Evolutionary conservation across 2,797 vertebrate genomes (phyloP), one percentile per base, ranked within the genome.

Genomic region (Etheostoma nigrum): DNA sequence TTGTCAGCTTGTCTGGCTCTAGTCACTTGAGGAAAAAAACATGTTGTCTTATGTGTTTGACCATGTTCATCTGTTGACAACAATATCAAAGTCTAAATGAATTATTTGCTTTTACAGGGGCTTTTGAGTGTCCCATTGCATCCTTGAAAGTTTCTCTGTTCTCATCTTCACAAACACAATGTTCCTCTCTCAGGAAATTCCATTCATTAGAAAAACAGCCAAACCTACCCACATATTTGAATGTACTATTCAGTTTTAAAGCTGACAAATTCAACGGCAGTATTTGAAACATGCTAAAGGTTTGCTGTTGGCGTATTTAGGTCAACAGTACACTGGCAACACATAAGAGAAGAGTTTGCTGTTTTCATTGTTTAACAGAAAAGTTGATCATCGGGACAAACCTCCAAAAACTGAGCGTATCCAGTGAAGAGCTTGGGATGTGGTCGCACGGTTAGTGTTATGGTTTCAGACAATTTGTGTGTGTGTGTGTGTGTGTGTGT

Each of bases 281-380:
- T 5, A 9, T 66, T 23, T n/a, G 15, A 52, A 60, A 65, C 54
- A 54, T 1, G 16, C 64, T 14, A 3, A 9, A 0, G 40, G 10
- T 54, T 42, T 47, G 18, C 18, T 6, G 11, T n/a, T 0, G 2
- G 25, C 5, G 25, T 16, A 5, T 18, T 40, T 51, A 18, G 53
- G 54, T 79, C 72, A 53, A 6, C 45, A n/a, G 27, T 2, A n/a
- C 3, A 25, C 53, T 40, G 40, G 45, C 12, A 27, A 71, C 74
- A 78, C 36, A 40, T 40, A 2, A 40, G 36, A 12, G 10, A 40
- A 40, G 36, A 40, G 36, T 40, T 40, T 12, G 36, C 36, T 40
- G 49, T 55, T 74, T 53, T 61, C 62, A 49, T 25, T 59, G 25
- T 71, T 60, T 40, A n/a, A 67, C 47, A 25, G 66, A 42, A 15